Base-by-base conservation (phyloP, 2,888 invertebrate genomes). In the Epinotia bilunana region DNA sequence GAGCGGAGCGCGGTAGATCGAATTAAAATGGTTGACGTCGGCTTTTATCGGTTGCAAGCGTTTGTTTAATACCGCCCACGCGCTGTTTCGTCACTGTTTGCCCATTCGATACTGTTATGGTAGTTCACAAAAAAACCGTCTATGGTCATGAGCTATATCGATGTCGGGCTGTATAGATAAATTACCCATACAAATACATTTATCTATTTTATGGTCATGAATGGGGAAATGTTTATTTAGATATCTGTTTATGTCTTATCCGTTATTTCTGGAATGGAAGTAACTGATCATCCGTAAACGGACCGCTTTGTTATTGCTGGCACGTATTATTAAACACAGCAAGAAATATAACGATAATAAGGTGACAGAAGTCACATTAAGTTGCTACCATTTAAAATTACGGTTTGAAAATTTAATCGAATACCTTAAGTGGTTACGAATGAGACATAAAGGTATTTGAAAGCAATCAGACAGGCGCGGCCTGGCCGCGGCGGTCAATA, bases 91-190 rank as follows among this genome's bases (percentile, higher is more conserved):
- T 82, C 84, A 86, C 81, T 81, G 80, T 84, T 84, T 80, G 81
- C 72, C 80, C 80, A 83, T 84, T 83, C 49, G 46, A 60, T 49
- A 84, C 80, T 81, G 86, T 86, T 86, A 82, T 85, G 83, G 85
- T 82, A 82, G 83, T 82, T 83, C 80, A 81, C 82, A 72, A 68
- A 65, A 28, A 58, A 75, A 74, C 16, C 49, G 69, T 55, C 63
- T 23, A 67, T 58, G 62, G 62, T 73, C 60, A 53, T 65, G 57
- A 67, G 71, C 60, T 73, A 67, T 53, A 53, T 53, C 46, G 46
- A 53, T n/a, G 65, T 65, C 20, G 60, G 43, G 46, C 55, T 55
- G 58, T 64, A 23, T 9, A 64, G 64, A 72, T 72, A 72, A 65
- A 65, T 55, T 43, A 63, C 71, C 16, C 18, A 58, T 49, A 73